Conservation (phyloP, 2,888 invertebrate genomes). For the Drosophila ustulata region DNA sequence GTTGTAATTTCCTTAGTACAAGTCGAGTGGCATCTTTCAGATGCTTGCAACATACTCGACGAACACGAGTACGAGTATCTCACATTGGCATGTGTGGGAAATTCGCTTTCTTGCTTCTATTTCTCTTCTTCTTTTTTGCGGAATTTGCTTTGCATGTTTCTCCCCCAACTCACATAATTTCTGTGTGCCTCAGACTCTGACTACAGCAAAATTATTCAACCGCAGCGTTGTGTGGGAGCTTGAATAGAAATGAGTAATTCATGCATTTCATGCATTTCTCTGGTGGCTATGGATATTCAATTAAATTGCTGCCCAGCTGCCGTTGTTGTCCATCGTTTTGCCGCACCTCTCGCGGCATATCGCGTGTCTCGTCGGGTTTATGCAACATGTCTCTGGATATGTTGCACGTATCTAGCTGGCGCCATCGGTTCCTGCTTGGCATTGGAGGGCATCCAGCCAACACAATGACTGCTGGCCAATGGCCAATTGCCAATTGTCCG, state of each 20-base stretch:
- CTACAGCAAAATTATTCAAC: conserved; percentile 45
- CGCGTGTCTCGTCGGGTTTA: conserved; percentile 69
- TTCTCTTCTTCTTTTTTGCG: conserved; percentile 32
- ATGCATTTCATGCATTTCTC: conserved; percentile 64
- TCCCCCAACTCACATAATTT: conserved; percentile 40
- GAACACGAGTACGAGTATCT: conserved; percentile 7
- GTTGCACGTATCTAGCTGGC: conserved; percentile 35
- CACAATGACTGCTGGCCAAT: conserved; percentile 20
- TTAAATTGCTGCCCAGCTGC: conserved; percentile 54
- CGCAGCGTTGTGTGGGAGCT: conserved; percentile 36
- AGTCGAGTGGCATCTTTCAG: conserved; percentile 56
- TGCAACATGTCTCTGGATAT: conserved; percentile 49
- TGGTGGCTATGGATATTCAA: conserved; percentile 57
- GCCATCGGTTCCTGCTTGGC: conserved; percentile 78
- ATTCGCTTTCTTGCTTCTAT: conserved; percentile 45
- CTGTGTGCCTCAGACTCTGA: not conserved
- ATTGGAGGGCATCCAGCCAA: conserved; percentile 71
- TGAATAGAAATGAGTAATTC: conserved; percentile 36
- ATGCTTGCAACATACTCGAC: conserved; percentile 64
- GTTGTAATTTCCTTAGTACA: conserved; percentile 48
- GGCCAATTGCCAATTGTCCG: conserved; percentile 36
- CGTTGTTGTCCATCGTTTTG: conserved; percentile 12
- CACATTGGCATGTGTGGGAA: conserved; percentile 75
- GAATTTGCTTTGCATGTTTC: conserved; percentile 46
- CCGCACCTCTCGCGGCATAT: conserved; percentile 39